Percentiles rank a stretch among this genome's conserved stretches.
These are phyloP conservation scores for Phrynocephalus vlangalii DNA, from an alignment of 2,797 vertebrate genomes.

Conservation along the genomic window DNA sequence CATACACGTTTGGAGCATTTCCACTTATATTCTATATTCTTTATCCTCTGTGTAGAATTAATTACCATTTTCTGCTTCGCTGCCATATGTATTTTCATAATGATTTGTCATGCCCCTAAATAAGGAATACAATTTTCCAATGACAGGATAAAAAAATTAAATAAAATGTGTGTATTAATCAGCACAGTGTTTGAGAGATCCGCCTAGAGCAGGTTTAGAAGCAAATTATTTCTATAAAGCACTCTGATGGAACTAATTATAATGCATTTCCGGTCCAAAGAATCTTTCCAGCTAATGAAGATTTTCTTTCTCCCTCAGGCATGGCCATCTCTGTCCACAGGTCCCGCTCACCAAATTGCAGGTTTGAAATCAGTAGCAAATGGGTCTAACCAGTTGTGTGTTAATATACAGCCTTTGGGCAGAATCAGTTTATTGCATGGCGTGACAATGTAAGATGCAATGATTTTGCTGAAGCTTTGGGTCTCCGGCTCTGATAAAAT, in stretches of 20 bases:
- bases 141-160: constrained; percentile 51
- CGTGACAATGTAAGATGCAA: neutral
- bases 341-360: neutral
- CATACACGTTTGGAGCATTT: constrained; percentile 9
- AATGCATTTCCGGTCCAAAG: constrained; percentile 64
- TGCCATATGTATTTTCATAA: constrained; percentile 50
- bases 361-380: neutral
- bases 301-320: constrained; percentile 16
- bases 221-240: constrained; percentile 70
- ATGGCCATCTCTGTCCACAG: neutral
- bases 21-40: neutral
- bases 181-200: constrained; percentile 66
- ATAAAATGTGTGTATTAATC: constrained; percentile 72
- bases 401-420: neutral
- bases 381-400: neutral
- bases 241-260: constrained; percentile 73
- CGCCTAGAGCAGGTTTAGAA: constrained; percentile 60
- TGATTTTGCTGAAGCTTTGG: neutral
- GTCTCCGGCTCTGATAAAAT: neutral
- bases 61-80: constrained; percentile 56
- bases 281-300: constrained; percentile 52
- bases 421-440: neutral
- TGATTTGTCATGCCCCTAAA: constrained; percentile 64
- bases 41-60: constrained; percentile 56
- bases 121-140: constrained; percentile 64